Percentiles rank a stretch among this genome's conserved stretches.
Evolutionary conservation across 2,797 vertebrate genomes (phyloP).

Genomic region (Cyprinella venusta): DNA sequence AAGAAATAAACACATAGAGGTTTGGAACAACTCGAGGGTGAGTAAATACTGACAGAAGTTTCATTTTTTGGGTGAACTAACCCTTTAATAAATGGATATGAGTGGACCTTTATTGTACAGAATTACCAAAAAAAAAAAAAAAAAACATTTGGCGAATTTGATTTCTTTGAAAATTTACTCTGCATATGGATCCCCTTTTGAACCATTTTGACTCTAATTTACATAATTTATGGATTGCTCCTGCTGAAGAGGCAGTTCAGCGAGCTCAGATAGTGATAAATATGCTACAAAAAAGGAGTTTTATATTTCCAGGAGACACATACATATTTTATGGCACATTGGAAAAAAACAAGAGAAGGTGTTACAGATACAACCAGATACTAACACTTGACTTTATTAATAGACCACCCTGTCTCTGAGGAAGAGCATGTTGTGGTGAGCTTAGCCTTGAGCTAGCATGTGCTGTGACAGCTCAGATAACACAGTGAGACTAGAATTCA

Average conservation of each 20-base stretch:
- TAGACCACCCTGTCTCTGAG: conserved; percentile 48
- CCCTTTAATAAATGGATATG: too few relatives aligned
- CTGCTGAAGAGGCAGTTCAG: conserved; percentile 5
- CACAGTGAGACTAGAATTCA: background rate
- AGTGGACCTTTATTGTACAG: too few relatives aligned
- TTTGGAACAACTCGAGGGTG: too few relatives aligned
- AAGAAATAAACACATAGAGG: too few relatives aligned
- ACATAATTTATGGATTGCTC: conserved; percentile 12
- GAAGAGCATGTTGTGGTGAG: conserved; percentile 18
- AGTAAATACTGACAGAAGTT: too few relatives aligned
- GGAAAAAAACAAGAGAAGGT: conserved; percentile 58
- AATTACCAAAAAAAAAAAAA: background rate
- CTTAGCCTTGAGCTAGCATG: conserved; percentile 1
- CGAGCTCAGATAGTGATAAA: background rate
- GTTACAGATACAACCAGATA: conserved; percentile 44
- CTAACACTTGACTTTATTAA: conserved; percentile 54
- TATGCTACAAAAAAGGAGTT: background rate
- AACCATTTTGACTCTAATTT: background rate
- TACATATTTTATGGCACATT: background rate
- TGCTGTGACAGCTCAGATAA: conserved; percentile 43
- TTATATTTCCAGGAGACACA: background rate
- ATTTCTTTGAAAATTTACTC: background rate
- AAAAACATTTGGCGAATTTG: background rate
- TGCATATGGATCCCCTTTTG: background rate
- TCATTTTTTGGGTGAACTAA: too few relatives aligned